phyloP scores from a whole-genome alignment of 2,888 invertebrate genomes.

The Amphipoea lucens region DNA sequence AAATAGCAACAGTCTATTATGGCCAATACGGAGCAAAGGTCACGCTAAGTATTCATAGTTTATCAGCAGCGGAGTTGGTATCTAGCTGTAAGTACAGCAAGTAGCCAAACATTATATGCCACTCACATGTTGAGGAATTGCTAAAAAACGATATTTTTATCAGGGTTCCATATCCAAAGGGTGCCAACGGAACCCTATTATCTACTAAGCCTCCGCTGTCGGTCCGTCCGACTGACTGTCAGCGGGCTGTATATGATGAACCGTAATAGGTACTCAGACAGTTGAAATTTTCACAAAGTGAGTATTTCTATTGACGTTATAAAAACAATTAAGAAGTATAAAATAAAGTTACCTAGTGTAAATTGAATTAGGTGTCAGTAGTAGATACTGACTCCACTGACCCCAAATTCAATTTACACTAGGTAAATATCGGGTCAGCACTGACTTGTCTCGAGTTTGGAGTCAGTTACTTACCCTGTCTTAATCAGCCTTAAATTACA shows the following conservation, averaged over 20 bases:
- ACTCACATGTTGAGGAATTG: slow-evolving; percentile 41
- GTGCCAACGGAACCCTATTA: neutral
- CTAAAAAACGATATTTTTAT: slow-evolving; percentile 28
- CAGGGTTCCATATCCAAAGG: neutral
- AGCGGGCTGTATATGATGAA: neutral
- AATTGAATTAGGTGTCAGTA: too few relatives aligned
- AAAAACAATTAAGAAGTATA: neutral
- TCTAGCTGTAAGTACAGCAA: slow-evolving; percentile 50
- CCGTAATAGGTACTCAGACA: neutral
- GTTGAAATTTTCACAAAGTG: neutral
- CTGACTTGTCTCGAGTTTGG: too few relatives aligned
- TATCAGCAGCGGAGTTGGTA: slow-evolving; percentile 57
- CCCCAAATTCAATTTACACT: too few relatives aligned
- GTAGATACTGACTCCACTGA: too few relatives aligned
- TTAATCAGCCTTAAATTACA: too few relatives aligned
- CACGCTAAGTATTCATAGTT: slow-evolving; percentile 63
- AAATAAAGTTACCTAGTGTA: neutral
- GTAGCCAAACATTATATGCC: slow-evolving; percentile 49
- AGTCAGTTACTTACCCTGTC: too few relatives aligned
- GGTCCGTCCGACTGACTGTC: neutral
- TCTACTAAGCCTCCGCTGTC: neutral
- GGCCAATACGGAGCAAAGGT: slow-evolving; percentile 65
- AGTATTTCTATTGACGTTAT: neutral
- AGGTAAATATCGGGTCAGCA: too few relatives aligned
- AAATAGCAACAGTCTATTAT: slow-evolving; percentile 68